Percentiles rank a stretch among this genome's conserved stretches.
These are phyloP conservation scores for Alcis repandata DNA, from an alignment of 2,888 invertebrate species.

Conservation along the genomic window DNA sequence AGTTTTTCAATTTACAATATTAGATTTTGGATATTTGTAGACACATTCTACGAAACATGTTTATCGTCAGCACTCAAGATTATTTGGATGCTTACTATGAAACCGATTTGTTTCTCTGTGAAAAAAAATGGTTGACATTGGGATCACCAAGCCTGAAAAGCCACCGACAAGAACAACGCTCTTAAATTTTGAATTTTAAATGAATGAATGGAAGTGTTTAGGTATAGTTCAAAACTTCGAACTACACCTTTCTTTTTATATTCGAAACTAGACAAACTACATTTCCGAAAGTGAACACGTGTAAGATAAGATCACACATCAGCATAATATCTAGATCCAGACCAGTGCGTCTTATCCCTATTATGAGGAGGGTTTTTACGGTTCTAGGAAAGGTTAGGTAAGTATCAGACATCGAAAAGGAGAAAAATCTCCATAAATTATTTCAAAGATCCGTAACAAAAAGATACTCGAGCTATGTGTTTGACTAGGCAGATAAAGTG, in stretches of 20 bases:
- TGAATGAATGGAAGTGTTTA: neutral
- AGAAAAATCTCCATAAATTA: conserved; percentile 1
- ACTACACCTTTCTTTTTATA: neutral
- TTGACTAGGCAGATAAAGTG: conserved; percentile 16
- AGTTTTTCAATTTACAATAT: too few relatives aligned
- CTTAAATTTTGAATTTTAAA: too few relatives aligned
- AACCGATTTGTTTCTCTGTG: too few relatives aligned
- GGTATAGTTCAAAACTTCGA: neutral
- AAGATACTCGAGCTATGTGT: conserved; percentile 8
- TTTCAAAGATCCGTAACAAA: conserved; percentile 16
- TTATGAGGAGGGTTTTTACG: neutral
- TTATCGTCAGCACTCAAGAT: too few relatives aligned
- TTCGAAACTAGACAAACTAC: neutral
- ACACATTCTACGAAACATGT: too few relatives aligned
- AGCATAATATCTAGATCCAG: conserved; percentile 7
- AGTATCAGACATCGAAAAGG: conserved; percentile 15
- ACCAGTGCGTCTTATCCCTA: conserved; percentile 5
- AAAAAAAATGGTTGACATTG: too few relatives aligned
- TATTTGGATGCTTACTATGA: too few relatives aligned
- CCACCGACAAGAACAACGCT: too few relatives aligned
- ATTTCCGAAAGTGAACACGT: neutral
- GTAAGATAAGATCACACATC: conserved; percentile 3
- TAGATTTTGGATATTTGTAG: too few relatives aligned
- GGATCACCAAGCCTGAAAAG: too few relatives aligned
- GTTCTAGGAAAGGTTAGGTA: neutral